Evolutionary conservation across 2,113 vertebrate species (phyloP), one percentile per base, ranked within the genome.

Genomic region (Peromyscus leucopus): DNA sequence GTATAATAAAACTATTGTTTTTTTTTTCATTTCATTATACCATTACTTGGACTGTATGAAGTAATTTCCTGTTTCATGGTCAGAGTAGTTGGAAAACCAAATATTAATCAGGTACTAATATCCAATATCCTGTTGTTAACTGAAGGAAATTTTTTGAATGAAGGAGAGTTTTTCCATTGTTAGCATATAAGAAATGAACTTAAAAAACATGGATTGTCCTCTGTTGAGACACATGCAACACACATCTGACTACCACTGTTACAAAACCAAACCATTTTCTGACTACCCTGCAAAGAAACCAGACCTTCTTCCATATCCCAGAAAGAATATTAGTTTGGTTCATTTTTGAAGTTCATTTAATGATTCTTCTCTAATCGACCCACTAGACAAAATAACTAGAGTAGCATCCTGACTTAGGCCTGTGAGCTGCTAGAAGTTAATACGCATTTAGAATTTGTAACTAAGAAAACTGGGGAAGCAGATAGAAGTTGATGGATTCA

Each of bases 371-470:
- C 31, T 10, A 85, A 0, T 31, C 5, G 2, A 39, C 4, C 0
- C 2, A 85, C 15, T 17, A 61, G 1, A 63, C 76, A 3, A 67
- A 72, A 94, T 89, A n/a, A 6, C 1, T 11, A 36, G 79, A 2
- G 2, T 12, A 76, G 75, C 5, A 39, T 1, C 36, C 36, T 75
- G 5, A n/a, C 0, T 9, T 4, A 8, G 87, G 10, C 0, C 15
- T 65, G 2, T 51, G 16, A 78, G 28, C 12, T 17, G 36, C 55
- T 36, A 72, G n/a, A 67, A 76, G 42, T 24, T 51, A 48, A 19
- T 69, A 21, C 4, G 74, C 9, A 51, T 17, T 33, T 5, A 36
- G 16, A 24, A 4, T 17, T 24, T 21, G 46, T 36, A 55, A 2
- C 1, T 39, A 69, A 75, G 5, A 76, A 96, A 94, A 75, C 0